These are phyloP conservation scores for Myopa testacea DNA, from an alignment of 2,888 invertebrate species.

Conservation along the genomic window DNA sequence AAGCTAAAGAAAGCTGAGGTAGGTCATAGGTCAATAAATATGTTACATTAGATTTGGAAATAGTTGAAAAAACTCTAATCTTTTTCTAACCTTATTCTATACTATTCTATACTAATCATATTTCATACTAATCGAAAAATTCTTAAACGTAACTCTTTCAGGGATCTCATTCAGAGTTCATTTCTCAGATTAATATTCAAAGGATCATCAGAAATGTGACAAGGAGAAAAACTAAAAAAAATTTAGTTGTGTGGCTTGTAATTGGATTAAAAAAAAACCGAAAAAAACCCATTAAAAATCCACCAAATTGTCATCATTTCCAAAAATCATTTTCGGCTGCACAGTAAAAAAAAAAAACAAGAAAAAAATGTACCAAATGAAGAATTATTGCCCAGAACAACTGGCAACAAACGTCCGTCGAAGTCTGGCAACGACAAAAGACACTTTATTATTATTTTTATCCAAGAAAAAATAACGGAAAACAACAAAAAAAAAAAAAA, in stretches of 20 bases:
- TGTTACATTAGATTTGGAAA: too few species aligned
- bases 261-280: background rate
- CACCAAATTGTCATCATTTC: constrained; percentile 4
- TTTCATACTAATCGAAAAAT: too few species aligned
- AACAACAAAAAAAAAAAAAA: background rate
- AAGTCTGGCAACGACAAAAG: constrained; percentile 64
- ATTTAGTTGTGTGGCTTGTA: background rate
- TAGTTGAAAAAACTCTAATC: too few species aligned
- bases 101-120: too few species aligned
- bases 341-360: background rate
- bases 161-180: too few species aligned
- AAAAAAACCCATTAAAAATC: constrained; percentile 10
- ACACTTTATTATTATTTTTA: constrained; percentile 65
- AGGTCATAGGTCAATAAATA: too few species aligned
- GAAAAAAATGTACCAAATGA: constrained; percentile 19
- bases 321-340: background rate
- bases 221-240: too few species aligned
- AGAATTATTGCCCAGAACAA: constrained; percentile 29
- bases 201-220: too few species aligned
- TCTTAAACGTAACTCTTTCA: too few species aligned
- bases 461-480: background rate
- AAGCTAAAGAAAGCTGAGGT: too few species aligned
- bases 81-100: too few species aligned
- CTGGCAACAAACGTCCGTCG: constrained; percentile 14
- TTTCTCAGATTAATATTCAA: too few species aligned